phyloP scores from a whole-genome alignment of 2,888 invertebrate species.

The Napeogenes sylphis region DNA sequence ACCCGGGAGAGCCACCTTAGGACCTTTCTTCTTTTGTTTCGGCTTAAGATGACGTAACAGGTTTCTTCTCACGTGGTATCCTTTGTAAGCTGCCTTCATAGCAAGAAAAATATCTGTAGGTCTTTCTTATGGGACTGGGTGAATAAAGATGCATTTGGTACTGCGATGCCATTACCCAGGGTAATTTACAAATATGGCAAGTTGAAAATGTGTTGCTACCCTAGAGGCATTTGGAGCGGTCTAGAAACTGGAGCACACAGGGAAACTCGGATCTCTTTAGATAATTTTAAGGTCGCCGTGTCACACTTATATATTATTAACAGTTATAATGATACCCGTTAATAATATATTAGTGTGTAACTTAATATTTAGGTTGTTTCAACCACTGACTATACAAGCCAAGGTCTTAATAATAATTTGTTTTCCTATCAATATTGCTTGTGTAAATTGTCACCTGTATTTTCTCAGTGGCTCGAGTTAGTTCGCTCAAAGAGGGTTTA shows the following conservation, averaged over 20 bases:
- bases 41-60: slow-evolving; percentile 52
- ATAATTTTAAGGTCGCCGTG: neutral
- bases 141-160: no score
- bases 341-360: neutral
- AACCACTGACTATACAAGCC: slow-evolving; percentile 7
- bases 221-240: no score
- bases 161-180: no score
- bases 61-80: slow-evolving; percentile 60
- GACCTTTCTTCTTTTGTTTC: slow-evolving; percentile 39
- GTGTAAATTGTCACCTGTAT: slow-evolving; percentile 50
- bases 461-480: slow-evolving; percentile 55
- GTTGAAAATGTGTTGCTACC: no score
- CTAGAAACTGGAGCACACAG: no score
- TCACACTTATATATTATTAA: no score
- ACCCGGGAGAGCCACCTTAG: slow-evolving; percentile 52
- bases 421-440: neutral
- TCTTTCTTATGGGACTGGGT: no score
- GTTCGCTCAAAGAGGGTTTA: slow-evolving; percentile 55
- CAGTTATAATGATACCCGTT: neutral
- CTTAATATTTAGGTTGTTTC: slow-evolving; percentile 1
- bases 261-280: no score
- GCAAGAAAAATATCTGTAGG: neutral
- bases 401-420: neutral
- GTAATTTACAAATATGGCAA: no score
- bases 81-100: slow-evolving; percentile 62